These are phyloP conservation scores for Picus viridis DNA, from an alignment of 2,797 vertebrate species.

Conservation along the genomic window DNA sequence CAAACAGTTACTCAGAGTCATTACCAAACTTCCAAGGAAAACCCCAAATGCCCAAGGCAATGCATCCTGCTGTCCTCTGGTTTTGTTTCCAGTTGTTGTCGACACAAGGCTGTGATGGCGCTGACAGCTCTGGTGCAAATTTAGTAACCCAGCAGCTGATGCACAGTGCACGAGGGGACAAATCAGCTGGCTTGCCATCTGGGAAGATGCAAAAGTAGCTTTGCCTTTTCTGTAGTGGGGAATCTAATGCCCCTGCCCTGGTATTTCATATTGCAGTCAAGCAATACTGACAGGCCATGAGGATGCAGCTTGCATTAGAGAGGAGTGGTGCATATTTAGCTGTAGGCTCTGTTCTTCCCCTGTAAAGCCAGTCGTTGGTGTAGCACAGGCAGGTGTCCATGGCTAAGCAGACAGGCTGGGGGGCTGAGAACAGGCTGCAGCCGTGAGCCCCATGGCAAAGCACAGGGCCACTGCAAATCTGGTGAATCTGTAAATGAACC, in stretches of 20 bases:
- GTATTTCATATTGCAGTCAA: background rate
- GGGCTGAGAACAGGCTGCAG: background rate
- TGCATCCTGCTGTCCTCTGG: background rate
- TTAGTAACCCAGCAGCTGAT: background rate
- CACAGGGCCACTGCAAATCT: background rate
- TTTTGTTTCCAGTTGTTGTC: background rate
- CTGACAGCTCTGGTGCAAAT: background rate
- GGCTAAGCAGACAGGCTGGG: fast-evolving
- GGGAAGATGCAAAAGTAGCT: background rate
- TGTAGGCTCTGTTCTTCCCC: background rate
- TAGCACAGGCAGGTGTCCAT: background rate
- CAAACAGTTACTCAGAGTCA: background rate
- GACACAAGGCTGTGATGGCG: background rate
- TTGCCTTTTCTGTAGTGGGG: background rate
- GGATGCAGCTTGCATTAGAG: fast-evolving
- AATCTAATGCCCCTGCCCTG: background rate
- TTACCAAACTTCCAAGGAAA: background rate
- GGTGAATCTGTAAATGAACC: background rate
- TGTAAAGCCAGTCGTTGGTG: background rate
- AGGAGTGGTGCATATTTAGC: background rate
- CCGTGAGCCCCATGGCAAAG: background rate
- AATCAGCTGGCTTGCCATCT: fast-evolving
- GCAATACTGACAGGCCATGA: fast-evolving
- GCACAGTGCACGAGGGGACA: background rate
- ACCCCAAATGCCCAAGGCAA: background rate